Conservation (phyloP, 2,797 vertebrate genomes). For the Pseudochaenichthys georgianus region DNA sequence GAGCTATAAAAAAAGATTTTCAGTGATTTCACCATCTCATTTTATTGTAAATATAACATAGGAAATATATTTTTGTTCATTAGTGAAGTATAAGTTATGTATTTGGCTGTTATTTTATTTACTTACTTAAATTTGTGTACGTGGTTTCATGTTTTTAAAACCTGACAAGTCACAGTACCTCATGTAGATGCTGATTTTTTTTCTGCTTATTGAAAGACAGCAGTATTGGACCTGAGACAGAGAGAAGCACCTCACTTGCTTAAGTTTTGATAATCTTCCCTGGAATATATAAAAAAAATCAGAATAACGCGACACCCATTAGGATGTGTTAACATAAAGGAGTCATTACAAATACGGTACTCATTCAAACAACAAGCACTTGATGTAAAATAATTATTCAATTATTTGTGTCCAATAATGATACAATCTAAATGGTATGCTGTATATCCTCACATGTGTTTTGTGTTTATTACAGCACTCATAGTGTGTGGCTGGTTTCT, state of each 20-base stretch:
- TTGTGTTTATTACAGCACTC: constrained; percentile 52
- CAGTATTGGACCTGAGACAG: constrained; percentile 83
- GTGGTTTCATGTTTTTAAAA: constrained; percentile 91
- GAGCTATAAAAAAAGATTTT: constrained; percentile 85
- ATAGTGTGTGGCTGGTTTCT: constrained; percentile 58
- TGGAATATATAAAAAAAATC: constrained; percentile 21
- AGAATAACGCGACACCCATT: constrained; percentile 33
- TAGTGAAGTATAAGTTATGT: constrained; percentile 98
- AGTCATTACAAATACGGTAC: constrained; percentile 62
- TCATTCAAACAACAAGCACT: constrained; percentile 76
- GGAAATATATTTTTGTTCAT: constrained; percentile 98
- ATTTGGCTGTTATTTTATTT: constrained; percentile 86
- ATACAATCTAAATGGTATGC: constrained; percentile 60
- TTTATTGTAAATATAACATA: constrained; percentile 99
- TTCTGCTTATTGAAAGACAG: constrained; percentile 80
- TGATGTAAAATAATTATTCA: constrained; percentile 56
- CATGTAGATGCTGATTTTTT: constrained; percentile 88
- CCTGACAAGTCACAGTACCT: constrained; percentile 93
- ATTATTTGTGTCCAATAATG: constrained; percentile 58
- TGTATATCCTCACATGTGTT: constrained; percentile 62
- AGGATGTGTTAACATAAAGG: constrained; percentile 35
- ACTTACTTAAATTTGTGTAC: constrained; percentile 79
- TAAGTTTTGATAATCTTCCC: constrained; percentile 61
- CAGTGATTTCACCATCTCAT: constrained; percentile 91
- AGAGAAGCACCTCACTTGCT: constrained; percentile 79